Conservation (phyloP, 2,113 vertebrate species). For the Sinocyclocheilus grahami region DNA sequence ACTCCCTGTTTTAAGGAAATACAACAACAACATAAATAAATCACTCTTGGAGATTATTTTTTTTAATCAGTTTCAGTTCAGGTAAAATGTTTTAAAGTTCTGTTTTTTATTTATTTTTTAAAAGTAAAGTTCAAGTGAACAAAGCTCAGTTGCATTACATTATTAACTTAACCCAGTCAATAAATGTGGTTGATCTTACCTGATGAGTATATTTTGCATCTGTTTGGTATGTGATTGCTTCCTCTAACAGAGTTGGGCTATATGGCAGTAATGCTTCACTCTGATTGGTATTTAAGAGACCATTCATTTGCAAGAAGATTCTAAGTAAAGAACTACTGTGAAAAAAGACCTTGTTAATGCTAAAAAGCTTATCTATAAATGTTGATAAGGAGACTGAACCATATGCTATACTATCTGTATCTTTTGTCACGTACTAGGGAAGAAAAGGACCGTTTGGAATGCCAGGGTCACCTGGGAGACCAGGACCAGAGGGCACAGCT, state of each 20-base stretch:
- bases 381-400: neutral
- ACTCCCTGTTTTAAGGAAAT: neutral
- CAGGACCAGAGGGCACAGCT: slow-evolving; percentile 69
- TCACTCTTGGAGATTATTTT: neutral
- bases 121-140: neutral
- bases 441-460: slow-evolving; percentile 67
- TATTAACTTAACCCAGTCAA: neutral
- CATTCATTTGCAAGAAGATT: neutral
- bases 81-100: neutral
- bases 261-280: neutral
- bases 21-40: neutral
- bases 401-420: neutral
- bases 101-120: neutral
- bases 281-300: neutral
- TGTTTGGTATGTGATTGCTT: neutral
- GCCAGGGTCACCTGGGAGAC: slow-evolving; percentile 71
- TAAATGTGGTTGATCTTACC: neutral
- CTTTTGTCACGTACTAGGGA: slow-evolving; percentile 63
- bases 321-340: neutral
- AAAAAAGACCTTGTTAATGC: neutral
- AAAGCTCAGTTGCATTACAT: neutral
- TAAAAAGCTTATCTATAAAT: neutral
- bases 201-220: neutral
- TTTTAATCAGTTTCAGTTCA: neutral
- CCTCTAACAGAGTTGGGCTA: neutral